Percentiles rank a stretch among this genome's conserved stretches.
phyloP scores from a whole-genome alignment of 2,888 invertebrate genomes.

The Dasysyrphus tricinctus region DNA sequence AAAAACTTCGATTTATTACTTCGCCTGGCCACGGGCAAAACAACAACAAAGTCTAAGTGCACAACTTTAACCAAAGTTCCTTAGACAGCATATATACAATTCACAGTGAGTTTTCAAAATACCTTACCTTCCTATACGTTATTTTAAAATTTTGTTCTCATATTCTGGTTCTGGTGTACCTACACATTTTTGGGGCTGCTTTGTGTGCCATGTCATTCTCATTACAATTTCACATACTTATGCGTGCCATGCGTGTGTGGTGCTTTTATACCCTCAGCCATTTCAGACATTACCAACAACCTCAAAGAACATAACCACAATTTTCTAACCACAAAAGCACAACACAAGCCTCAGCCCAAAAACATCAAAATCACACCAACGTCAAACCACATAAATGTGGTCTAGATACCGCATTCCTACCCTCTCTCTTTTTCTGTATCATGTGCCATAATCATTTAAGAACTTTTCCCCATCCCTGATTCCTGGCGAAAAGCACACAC shows the following conservation, averaged over 20 bases:
- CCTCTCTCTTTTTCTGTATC: neutral
- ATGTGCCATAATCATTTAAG: neutral
- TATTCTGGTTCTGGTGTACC: neutral
- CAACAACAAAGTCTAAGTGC: too few species aligned
- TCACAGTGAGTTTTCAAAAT: too few species aligned
- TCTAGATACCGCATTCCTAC: neutral
- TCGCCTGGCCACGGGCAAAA: too few species aligned
- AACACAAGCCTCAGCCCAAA: constrained; percentile 22
- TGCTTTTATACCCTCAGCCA: neutral
- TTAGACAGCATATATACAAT: too few species aligned
- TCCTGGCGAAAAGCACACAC: neutral
- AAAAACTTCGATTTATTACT: too few species aligned
- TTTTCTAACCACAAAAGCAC: constrained; percentile 24
- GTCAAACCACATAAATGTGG: constrained; percentile 24
- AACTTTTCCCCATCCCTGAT: neutral
- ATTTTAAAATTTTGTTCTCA: neutral
- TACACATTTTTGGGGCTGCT: neutral
- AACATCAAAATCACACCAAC: constrained; percentile 30
- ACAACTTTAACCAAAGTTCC: too few species aligned
- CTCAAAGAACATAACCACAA: constrained; percentile 22
- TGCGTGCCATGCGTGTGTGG: neutral
- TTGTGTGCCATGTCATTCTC: neutral
- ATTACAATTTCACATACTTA: neutral
- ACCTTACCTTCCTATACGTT: too few species aligned
- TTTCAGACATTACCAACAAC: neutral